Conservation (phyloP, 2,888 invertebrate genomes). For the Drosophila meridiana region DNA sequence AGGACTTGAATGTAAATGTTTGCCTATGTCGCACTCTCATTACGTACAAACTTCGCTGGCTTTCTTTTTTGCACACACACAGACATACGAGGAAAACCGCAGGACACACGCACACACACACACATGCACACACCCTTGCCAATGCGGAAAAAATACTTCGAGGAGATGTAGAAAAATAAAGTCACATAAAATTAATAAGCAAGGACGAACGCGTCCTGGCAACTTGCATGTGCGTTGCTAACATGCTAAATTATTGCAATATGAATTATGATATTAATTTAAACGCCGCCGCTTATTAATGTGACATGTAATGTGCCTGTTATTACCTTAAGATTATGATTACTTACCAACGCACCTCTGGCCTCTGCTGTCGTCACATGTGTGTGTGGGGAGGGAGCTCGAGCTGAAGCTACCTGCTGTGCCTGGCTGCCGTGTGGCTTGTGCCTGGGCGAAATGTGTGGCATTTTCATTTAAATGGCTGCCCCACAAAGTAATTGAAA, state of each 20-base stretch:
- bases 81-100: constrained; percentile 26
- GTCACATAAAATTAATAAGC: constrained; percentile 80
- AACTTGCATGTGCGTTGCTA: constrained; percentile 51
- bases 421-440: constrained; percentile 46
- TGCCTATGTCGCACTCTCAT: constrained; percentile 54
- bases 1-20: constrained; percentile 70
- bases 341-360: constrained; percentile 53
- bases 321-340: constrained; percentile 80
- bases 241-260: constrained; percentile 82
- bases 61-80: constrained; percentile 44
- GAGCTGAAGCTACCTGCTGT: constrained; percentile 48
- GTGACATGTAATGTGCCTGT: constrained; percentile 81
- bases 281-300: constrained; percentile 79
- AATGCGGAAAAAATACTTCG: constrained; percentile 21
- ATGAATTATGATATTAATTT: constrained; percentile 83
- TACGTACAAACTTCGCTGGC: constrained; percentile 38
- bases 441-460: constrained; percentile 74
- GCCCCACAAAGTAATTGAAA: constrained; percentile 76
- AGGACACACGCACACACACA: constrained; percentile 26
- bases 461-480: constrained; percentile 78
- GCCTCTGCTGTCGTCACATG: constrained; percentile 37
- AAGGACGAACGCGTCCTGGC: constrained; percentile 33
- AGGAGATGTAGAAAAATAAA: constrained; percentile 43
- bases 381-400: constrained; percentile 17
- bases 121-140: constrained; percentile 27